Percentiles rank a stretch among this genome's conserved stretches.
phyloP scores from a whole-genome alignment of 2,113 vertebrate species.

The Hyaena hyaena region DNA sequence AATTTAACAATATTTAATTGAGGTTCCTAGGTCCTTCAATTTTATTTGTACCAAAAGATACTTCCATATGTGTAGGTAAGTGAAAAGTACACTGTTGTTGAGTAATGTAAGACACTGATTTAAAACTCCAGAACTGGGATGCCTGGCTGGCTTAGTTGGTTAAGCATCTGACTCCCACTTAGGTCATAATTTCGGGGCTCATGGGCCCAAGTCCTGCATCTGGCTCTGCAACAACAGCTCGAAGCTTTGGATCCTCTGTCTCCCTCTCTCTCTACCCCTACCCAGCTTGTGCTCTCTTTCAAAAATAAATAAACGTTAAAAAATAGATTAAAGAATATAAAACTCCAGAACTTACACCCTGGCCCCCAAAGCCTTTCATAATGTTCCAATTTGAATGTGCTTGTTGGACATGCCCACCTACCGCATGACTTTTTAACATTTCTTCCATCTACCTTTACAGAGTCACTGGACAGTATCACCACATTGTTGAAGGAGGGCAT shows the following conservation, averaged over 20 bases:
- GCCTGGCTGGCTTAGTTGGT: too few species aligned
- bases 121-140: conserved; percentile 89
- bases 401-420: conserved; percentile 93
- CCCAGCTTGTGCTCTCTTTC: too few species aligned
- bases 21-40: conserved; percentile 84
- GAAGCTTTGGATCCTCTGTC: too few species aligned
- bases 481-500: conserved; percentile 94
- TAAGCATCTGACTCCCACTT: too few species aligned
- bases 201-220: too few species aligned
- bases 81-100: conserved; percentile 92
- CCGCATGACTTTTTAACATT: conserved; percentile 94
- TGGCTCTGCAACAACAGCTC: too few species aligned
- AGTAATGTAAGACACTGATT: conserved; percentile 92
- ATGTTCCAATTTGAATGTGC: conserved; percentile 89
- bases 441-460: conserved; percentile 91
- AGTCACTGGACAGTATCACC: conserved; percentile 93
- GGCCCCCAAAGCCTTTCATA: conserved; percentile 93
- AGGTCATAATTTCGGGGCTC: too few species aligned
- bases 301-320: too few species aligned
- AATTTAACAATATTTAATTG: conserved; percentile 88
- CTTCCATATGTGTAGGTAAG: conserved; percentile 83
- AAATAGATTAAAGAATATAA: conserved; percentile 75
- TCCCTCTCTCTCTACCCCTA: too few species aligned
- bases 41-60: conserved; percentile 82
- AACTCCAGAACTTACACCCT: conserved; percentile 91